Evolutionary conservation across 92 coral and sea anemone species (phyloP).

Genomic region (Pocillopora grandis): DNA sequence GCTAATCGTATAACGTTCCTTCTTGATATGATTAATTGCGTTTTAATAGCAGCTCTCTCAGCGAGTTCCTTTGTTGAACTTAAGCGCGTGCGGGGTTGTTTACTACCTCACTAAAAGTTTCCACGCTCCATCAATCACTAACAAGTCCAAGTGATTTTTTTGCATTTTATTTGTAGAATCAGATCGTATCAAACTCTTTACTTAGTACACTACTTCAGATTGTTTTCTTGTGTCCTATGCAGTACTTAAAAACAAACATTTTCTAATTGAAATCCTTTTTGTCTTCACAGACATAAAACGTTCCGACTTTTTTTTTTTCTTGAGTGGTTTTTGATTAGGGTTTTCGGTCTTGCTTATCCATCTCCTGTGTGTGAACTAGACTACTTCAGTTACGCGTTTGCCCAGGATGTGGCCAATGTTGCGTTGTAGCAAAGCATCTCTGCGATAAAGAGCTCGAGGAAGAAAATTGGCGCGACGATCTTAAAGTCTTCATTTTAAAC

Average conservation of each 20-base stretch:
- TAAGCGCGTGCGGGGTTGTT: background rate
- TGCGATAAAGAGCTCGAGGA: background rate
- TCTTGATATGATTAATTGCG: background rate
- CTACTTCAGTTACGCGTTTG: background rate
- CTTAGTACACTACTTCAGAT: background rate
- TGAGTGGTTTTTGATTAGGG: background rate
- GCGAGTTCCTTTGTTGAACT: background rate
- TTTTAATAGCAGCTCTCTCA: background rate
- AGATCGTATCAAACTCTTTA: constrained; percentile 19
- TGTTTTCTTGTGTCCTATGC: background rate
- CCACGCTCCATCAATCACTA: background rate
- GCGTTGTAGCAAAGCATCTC: background rate
- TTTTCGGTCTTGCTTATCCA: background rate
- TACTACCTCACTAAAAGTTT: background rate
- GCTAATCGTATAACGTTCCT: background rate
- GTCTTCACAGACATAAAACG: background rate
- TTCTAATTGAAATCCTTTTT: constrained; percentile 9
- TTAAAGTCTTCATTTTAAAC: background rate
- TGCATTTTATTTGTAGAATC: background rate
- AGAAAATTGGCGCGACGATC: background rate
- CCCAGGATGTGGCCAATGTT: background rate
- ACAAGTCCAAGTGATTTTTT: background rate
- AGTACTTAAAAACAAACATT: constrained; percentile 1
- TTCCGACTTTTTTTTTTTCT: background rate
- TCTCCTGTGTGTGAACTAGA: constrained; percentile 1